Evolutionary conservation across 2,113 vertebrate genomes (phyloP).

Genomic region (Phoenicopterus ruber): DNA sequence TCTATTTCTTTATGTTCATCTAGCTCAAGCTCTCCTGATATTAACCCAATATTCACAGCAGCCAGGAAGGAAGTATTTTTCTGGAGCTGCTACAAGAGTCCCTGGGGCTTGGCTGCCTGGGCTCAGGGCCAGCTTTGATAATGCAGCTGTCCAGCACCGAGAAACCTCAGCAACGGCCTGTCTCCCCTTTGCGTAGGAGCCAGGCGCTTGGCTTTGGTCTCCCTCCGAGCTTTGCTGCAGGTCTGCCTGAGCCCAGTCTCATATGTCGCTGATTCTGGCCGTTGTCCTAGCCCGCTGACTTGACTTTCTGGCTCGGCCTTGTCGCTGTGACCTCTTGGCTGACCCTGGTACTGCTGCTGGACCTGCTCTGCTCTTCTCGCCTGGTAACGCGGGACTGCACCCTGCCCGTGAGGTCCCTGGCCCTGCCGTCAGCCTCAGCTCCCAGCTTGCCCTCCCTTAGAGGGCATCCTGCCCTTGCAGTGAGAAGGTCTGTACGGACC

Average conservation of each 20-base stretch:
- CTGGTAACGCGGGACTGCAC: background rate
- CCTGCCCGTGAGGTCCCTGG: background rate
- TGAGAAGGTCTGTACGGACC: too few species aligned
- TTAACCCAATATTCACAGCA: background rate
- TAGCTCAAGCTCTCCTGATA: background rate
- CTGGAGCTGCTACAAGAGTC: background rate
- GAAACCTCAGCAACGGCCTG: background rate
- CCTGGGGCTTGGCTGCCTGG: background rate
- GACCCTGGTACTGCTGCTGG: background rate
- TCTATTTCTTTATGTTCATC: background rate
- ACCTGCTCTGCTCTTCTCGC: background rate
- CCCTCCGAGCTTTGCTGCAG: background rate
- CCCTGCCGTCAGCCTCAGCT: background rate
- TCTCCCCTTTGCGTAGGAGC: background rate
- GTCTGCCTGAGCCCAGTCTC: background rate
- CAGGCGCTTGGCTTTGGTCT: background rate
- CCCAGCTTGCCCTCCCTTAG: background rate
- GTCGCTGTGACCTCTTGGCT: background rate
- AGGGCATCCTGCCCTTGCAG: background rate
- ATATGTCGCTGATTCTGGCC: background rate
- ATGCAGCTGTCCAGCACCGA: background rate
- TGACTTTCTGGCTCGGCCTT: background rate
- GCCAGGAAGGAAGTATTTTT: background rate
- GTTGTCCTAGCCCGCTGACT: background rate
- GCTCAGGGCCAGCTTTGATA: background rate